Evolutionary conservation across 2,888 invertebrate genomes (phyloP).

Genomic region (Diaprepes abbreviatus): DNA sequence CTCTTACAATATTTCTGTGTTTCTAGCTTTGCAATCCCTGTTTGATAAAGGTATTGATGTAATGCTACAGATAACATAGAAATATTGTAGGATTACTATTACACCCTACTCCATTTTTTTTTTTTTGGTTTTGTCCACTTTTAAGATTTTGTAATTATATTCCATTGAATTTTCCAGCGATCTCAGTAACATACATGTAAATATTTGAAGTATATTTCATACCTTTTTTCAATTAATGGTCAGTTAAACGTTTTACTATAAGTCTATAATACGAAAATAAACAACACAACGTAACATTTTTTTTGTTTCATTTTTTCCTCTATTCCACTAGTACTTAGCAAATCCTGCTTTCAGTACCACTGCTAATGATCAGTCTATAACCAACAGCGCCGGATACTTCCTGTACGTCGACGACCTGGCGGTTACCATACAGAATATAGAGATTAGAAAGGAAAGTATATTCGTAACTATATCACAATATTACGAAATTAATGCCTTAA

Average conservation of each 20-base stretch:
- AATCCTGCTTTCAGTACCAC: background rate
- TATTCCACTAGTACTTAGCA: too few species aligned
- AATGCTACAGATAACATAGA: background rate
- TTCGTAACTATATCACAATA: too few species aligned
- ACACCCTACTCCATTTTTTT: background rate
- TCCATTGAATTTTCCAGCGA: conserved; percentile 62
- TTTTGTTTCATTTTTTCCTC: conserved; percentile 3
- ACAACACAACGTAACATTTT: conserved; percentile 30
- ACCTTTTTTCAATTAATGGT: conserved; percentile 64
- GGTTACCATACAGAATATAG: too few species aligned
- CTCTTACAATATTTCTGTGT: conserved; percentile 13
- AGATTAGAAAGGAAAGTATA: too few species aligned
- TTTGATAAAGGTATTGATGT: background rate
- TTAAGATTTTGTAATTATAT: conserved; percentile 62
- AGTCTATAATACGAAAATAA: conserved; percentile 63
- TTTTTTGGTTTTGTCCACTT: conserved; percentile 43
- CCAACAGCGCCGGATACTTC: too few species aligned
- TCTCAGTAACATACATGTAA: conserved; percentile 62
- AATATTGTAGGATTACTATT: conserved; percentile 7
- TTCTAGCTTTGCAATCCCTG: too few species aligned
- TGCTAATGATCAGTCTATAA: too few species aligned
- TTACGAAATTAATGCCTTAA: too few species aligned
- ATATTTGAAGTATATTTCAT: conserved; percentile 58
- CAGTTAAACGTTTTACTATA: conserved; percentile 65
- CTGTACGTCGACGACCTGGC: too few species aligned